Base-by-base conservation (phyloP, 2,113 vertebrate species). In the Petrocephalus microphthalmus region DNA sequence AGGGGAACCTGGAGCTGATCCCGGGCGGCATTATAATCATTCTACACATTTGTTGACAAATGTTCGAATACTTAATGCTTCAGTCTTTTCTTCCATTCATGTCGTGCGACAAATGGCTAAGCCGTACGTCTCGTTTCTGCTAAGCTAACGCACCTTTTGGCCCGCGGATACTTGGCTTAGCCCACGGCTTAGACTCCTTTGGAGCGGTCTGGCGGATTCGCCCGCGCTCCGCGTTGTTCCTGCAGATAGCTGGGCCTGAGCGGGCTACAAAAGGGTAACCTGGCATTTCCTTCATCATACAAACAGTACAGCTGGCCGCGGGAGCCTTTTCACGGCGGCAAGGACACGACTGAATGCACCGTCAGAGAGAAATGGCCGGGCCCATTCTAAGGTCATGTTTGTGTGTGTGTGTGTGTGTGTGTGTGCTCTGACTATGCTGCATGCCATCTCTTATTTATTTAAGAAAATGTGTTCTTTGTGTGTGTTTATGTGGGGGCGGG, bases 301-400 rank as follows among this genome's bases (percentile, higher is more conserved):
- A 78, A 78, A 78, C 71, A 78, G 33, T 19, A 37, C 67, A 74
- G 33, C 67, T 42, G 33, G 29, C 71, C 37, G 71, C 37, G 71
- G 17, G 71, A 42, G 33, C 37, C 71, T 42, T 37, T 78, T 78
- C 33, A 78, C 71, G 1, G 33, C 37, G 33, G 71, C 29, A 42
- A 78, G 71, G 71, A 78, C 71, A 78, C 33, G 71, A 37, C 71
- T 78, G 71, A 78, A 78, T 78, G 71, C 71, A 19, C 71, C 33
- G 33, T 33, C 60, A 67, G 60, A 67, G 60, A 67, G n/a, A 67
- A 67, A 13, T 67, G 60, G n/a, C n/a, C 60, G 0, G 60, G n/a
- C 60, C n/a, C 25, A 4, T 67, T 67, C 71, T 42, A 78, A 78
- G 33, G 71, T 37, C 71, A 78, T 11, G 37, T 78, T 78, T 33